Evolutionary conservation across 1,140 invertebrate species (phyloP).

Genomic region (Drosophila ironensis): DNA sequence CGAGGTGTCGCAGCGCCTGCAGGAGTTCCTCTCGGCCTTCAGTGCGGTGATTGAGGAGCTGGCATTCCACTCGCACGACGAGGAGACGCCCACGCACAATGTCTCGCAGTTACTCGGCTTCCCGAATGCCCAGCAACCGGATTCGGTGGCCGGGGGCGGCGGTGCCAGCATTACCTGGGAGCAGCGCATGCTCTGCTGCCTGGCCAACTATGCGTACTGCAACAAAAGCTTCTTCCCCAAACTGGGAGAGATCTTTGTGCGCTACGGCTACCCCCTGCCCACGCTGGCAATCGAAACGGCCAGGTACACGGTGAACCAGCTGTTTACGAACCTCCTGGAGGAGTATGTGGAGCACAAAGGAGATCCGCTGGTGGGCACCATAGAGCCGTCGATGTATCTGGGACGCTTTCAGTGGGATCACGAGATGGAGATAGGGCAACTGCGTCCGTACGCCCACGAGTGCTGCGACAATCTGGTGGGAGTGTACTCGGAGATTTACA

Average conservation of each 20-base stretch:
- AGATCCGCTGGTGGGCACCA: constrained; percentile 95
- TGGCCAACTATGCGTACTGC: constrained; percentile 95
- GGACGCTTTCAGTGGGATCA: constrained; percentile 93
- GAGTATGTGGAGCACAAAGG: constrained; percentile 96
- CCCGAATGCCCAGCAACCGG: constrained; percentile 83
- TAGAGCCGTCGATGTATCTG: constrained; percentile 97
- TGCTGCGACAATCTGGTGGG: constrained; percentile 95
- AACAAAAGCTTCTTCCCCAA: constrained; percentile 88
- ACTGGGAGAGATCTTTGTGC: constrained; percentile 85
- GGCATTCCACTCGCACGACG: constrained; percentile 85
- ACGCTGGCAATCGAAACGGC: constrained; percentile 84
- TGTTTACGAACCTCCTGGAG: constrained; percentile 89
- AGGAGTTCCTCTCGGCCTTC: constrained; percentile 87
- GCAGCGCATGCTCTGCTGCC: constrained; percentile 90
- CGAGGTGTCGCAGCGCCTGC: constrained; percentile 87
- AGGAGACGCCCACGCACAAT: constrained; percentile 84
- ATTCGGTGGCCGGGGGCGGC: constrained; percentile 46
- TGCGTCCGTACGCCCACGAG: constrained; percentile 95
- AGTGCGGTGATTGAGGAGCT: constrained; percentile 86
- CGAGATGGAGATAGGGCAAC: constrained; percentile 87
- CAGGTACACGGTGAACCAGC: constrained; percentile 84
- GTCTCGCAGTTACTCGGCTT: constrained; percentile 87
- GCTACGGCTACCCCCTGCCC: constrained; percentile 88
- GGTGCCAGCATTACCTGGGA: constrained; percentile 86
- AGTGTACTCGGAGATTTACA: constrained; percentile 93